These are phyloP conservation scores for Hippopotamyrus pictus DNA, from an alignment of 2,797 vertebrate genomes.

Conservation along the genomic window DNA sequence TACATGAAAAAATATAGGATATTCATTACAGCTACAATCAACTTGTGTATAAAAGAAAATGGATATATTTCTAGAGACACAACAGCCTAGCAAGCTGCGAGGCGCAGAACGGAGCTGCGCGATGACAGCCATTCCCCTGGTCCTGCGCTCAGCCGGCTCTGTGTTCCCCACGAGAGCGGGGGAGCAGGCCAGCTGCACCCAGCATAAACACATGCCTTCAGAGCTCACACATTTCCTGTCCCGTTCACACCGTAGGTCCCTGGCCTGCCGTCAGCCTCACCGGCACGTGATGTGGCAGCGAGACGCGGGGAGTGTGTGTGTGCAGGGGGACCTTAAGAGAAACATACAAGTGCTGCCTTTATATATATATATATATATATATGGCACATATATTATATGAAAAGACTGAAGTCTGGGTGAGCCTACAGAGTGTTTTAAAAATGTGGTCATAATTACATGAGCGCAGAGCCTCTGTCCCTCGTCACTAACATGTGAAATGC, in stretches of 20 bases:
- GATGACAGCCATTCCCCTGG: not conserved
- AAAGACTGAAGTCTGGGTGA: not conserved
- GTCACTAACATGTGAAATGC: not conserved
- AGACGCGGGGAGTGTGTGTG: not conserved
- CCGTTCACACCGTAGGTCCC: slow-evolving; percentile 52
- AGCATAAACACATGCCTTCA: slow-evolving; percentile 80
- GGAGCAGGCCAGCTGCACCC: slow-evolving; percentile 52
- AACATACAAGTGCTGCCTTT: not conserved
- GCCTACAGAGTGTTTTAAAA: not conserved
- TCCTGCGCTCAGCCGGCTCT: not conserved
- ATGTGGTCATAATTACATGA: not conserved
- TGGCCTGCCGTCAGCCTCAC: not conserved
- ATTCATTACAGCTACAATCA: not conserved
- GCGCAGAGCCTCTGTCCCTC: not conserved
- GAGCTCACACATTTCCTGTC: slow-evolving; percentile 76
- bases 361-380: not conserved
- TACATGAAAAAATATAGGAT: not conserved
- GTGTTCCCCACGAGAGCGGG: not conserved
- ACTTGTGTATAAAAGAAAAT: not conserved
- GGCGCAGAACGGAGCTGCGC: not conserved
- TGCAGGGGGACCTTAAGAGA: not conserved
- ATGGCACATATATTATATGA: not conserved
- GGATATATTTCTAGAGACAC: not conserved
- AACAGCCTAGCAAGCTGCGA: not conserved
- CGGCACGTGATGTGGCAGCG: slow-evolving; percentile 60